Base-by-base conservation (phyloP, 2,888 invertebrate species). In the Plebejus anna region DNA sequence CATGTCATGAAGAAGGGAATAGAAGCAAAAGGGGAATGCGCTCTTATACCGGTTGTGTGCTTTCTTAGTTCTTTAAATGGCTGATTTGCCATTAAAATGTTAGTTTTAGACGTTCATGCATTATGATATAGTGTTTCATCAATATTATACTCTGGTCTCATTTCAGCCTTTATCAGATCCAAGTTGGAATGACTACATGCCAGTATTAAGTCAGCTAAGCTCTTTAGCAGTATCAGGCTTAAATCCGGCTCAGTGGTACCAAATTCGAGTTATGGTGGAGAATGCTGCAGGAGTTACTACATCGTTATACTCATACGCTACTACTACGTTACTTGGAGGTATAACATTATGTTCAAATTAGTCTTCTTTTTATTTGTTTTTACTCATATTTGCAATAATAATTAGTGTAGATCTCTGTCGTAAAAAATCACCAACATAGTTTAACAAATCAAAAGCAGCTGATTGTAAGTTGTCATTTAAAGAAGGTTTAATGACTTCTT, bases 241-340 rank as follows among this genome's bases (percentile, higher is more conserved):
- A 1, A 80, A 85, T 0, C 94, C 96, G 0, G 95, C 95, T 0
- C 95, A 95, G n/a, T 95, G 96, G 94, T 96, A 96, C 81, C 94
- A 95, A 57, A 88, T 96, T 72, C 87, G 94, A 47, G 94, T 96
- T 0, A 89, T 91, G 0, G 96, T 96, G 0, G 94, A 95, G 80
- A 96, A 95, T 81, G 94, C 95, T 9, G 96, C 96, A 0, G 96
- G 96, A 0, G 87, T 93, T 5, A 92, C 95, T 0, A 94, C 94
- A 16, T 93, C 94, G 2, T 82, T 94, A 11, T 95, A 95, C 78
- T 91, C 88, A 80, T 95, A 96, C 83, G 95, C 95, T 7, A 96
- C 96, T 0, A 94, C 95, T 0, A 95, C 95, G 3, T 82, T 90
- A 70, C 87, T 88, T 73, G 96, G 96, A 87, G 95, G 96, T 95